Evolutionary conservation across 2,888 invertebrate genomes (phyloP), one percentile per base, ranked within the genome.

Genomic region (Pseudoips prasinana): DNA sequence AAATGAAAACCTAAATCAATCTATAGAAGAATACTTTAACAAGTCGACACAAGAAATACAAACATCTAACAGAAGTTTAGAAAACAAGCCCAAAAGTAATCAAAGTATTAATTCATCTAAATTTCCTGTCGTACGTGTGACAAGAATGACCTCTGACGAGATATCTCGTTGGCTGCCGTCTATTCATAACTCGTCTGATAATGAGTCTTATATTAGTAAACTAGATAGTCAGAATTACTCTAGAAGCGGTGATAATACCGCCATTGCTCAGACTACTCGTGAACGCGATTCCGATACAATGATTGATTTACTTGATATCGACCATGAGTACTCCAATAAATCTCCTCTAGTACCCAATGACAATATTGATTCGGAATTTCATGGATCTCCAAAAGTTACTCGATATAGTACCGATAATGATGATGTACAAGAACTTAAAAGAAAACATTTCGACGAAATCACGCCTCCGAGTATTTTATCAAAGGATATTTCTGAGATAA

Each of bases 1-100:
- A 28, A 42, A 67, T 1, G 64, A 69, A 44, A 58, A 74, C 33
- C 39, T 75, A 8, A 59, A 67, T 24, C 29, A 52, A 27, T 63
- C 71, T 0, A 47, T 66, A 9, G 59, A 61, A 43, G 67, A 76
- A 1, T 82, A 71, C 29, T 78, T 62, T 17, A 33, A 56, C 1
- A 54, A 68, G 49, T 69, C 3, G 45, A 55, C 22, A 35, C 44
- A 3, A 25, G 14, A 14, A 14, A 14, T 14, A 14, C 14, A 14
- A 14, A 14, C 2, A 5, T 14, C 14, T 14, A 14, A 14, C 20
- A 20, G 20, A 14, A 14, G 7, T 20, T 20, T 7, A 7, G 7
- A 20, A 47, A 41, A 8, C 4, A 5, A 30, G 11, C 20, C 19
- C 6, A 29, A 33, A 25, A 39, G 28, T 25, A 19, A 22, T 8